These are phyloP conservation scores for Lasioglossum baleicum DNA, from an alignment of 1,140 invertebrate genomes.

Conservation along the genomic window DNA sequence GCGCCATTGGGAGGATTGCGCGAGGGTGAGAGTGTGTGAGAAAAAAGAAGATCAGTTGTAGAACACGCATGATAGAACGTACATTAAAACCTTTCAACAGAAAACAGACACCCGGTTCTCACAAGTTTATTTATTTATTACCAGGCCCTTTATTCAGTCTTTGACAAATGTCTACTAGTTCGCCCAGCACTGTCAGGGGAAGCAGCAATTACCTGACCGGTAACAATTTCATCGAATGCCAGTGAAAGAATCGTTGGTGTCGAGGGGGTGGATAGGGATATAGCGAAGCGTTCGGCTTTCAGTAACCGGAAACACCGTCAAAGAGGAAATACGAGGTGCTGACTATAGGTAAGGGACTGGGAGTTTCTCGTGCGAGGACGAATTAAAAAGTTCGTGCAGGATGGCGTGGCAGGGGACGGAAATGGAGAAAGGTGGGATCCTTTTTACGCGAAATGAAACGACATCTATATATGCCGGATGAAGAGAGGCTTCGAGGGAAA, in stretches of 20 bases:
- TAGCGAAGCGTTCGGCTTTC: slow-evolving; percentile 15
- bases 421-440: slow-evolving; percentile 15
- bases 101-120: no score
- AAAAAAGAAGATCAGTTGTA: no score
- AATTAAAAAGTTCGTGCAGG: slow-evolving; percentile 58
- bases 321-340: slow-evolving; percentile 26
- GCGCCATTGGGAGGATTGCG: no score
- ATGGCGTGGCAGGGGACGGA: slow-evolving; percentile 7
- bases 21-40: no score
- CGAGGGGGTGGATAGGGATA: background rate
- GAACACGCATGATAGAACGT: no score
- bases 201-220: slow-evolving; percentile 20
- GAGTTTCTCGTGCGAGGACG: slow-evolving; percentile 48
- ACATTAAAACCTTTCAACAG: no score
- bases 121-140: no score
- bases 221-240: slow-evolving; percentile 26
- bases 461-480: slow-evolving; percentile 48
- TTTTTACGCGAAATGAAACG: slow-evolving; percentile 53
- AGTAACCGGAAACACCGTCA: slow-evolving; percentile 39
- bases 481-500: slow-evolving; percentile 51
- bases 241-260: slow-evolving; percentile 10
- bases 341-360: background rate
- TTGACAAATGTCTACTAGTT: no score
- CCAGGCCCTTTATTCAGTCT: no score
- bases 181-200: no score